These are phyloP conservation scores for Illadopsis cleaveri DNA, from an alignment of 2,113 vertebrate species.

Conservation along the genomic window DNA sequence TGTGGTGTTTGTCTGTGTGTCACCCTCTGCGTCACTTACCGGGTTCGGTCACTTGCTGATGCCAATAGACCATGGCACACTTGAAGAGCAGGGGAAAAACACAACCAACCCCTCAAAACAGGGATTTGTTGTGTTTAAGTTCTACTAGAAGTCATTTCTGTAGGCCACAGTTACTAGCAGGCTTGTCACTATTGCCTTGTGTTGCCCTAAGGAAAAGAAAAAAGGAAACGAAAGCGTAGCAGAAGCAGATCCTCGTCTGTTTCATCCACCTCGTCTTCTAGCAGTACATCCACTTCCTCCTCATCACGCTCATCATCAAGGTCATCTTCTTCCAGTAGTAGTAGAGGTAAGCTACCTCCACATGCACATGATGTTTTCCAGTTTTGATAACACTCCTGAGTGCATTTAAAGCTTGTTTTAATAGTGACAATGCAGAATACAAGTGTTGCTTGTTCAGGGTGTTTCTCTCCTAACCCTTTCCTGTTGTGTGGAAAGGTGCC, in stretches of 20 bases:
- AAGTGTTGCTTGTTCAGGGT: not conserved
- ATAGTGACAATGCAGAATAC: not conserved
- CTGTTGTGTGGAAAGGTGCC: not conserved
- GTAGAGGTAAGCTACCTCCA: constrained; percentile 71
- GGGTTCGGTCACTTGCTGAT: rapidly evolving
- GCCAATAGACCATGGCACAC: rapidly evolving
- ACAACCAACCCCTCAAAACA: not conserved
- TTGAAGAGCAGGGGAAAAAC: rapidly evolving
- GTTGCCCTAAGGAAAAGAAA: constrained; percentile 73
- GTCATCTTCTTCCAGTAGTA: constrained; percentile 75
- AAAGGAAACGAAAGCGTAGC: constrained; percentile 82
- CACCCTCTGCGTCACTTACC: rapidly evolving
- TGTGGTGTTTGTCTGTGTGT: too few species aligned
- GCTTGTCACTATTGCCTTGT: not conserved
- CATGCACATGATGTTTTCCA: not conserved
- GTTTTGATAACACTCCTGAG: not conserved
- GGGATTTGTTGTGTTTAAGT: rapidly evolving
- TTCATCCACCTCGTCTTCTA: constrained; percentile 76
- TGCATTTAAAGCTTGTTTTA: not conserved
- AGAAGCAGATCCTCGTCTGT: constrained; percentile 82
- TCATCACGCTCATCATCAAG: constrained; percentile 63
- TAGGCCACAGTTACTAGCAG: not conserved
- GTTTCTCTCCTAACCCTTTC: not conserved
- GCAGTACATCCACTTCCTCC: constrained; percentile 58
- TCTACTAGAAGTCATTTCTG: not conserved